Conservation (phyloP, 2,888 invertebrate species). For the Drosophila colorata region DNA sequence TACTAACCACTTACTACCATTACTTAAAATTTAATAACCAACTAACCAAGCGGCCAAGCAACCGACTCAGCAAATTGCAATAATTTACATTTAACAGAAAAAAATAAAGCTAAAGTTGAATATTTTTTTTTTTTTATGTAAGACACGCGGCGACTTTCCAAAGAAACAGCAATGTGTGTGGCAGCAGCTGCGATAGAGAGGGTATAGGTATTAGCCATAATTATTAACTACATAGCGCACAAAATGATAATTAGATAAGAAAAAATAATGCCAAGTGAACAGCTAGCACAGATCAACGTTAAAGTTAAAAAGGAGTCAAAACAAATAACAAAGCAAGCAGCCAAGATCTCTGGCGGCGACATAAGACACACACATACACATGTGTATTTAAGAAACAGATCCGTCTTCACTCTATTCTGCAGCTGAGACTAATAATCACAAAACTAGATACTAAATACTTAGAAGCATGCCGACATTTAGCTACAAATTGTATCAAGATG, state of each 20-base stretch:
- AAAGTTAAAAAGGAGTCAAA: constrained; percentile 42
- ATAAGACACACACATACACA: constrained; percentile 12
- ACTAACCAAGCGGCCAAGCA: constrained; percentile 36
- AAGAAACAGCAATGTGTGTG: constrained; percentile 29
- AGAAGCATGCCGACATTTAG: constrained; percentile 45
- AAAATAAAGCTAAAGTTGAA: constrained; percentile 22
- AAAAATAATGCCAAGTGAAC: constrained; percentile 34
- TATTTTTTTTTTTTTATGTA: constrained; percentile 47
- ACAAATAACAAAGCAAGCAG: constrained; percentile 12
- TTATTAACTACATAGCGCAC: constrained; percentile 42
- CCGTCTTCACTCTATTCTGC: constrained; percentile 9
- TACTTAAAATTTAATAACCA: constrained; percentile 40
- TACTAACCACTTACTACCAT: constrained; percentile 15
- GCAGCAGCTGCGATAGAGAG: constrained; percentile 6
- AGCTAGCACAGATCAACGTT: constrained; percentile 27
- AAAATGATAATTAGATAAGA: constrained; percentile 59
- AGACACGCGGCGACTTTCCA: constrained; percentile 59
- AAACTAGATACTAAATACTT: constrained; percentile 22
- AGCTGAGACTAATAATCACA: constrained; percentile 16
- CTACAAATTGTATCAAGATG: constrained; percentile 71
- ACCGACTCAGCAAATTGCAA: constrained; percentile 59
- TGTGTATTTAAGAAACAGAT: constrained; percentile 17
- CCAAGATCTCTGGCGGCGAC: constrained; percentile 42
- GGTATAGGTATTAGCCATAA: constrained; percentile 37
- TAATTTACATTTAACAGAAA: constrained; percentile 66